Conservation (phyloP, 2,113 vertebrate species). For the Centrocercus urophasianus region DNA sequence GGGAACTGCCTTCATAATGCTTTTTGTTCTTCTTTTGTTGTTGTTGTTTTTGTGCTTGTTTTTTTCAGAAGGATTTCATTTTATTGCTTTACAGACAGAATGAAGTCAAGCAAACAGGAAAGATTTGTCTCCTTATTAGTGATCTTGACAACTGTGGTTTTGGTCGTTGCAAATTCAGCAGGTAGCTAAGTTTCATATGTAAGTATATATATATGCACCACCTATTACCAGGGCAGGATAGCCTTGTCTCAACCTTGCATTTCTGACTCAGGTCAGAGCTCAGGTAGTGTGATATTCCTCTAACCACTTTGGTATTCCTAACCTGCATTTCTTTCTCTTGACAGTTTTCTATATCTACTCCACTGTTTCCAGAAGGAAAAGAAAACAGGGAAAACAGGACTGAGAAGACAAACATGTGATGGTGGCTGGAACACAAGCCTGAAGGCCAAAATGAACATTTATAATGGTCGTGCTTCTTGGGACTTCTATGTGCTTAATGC, state of each 20-base stretch:
- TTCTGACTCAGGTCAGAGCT: not conserved
- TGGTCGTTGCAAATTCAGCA: not conserved
- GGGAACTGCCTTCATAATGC: not conserved
- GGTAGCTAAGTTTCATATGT: not conserved
- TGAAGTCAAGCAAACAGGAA: not conserved
- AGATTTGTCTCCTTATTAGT: not conserved
- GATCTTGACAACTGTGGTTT: not conserved
- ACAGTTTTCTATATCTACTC: not conserved
- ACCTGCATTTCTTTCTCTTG: not conserved
- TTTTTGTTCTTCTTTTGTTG: too few relatives aligned
- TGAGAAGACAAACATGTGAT: not conserved
- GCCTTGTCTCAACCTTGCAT: not conserved
- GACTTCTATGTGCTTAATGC: not conserved
- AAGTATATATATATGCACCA: not conserved
- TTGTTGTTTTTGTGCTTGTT: too few relatives aligned
- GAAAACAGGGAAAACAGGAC: not conserved
- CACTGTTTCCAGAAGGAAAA: not conserved
- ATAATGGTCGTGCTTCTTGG: not conserved
- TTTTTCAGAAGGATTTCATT: too few relatives aligned
- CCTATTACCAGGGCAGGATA: too few relatives aligned
- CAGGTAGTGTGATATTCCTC: not conserved
- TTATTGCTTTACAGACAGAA: not conserved
- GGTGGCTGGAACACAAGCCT: not conserved
- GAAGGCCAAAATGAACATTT: not conserved
- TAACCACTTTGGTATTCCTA: too few relatives aligned